A percentile compares a stretch with the other conserved stretches of the same genome.
Conservation (phyloP, 2,113 vertebrate genomes). For the Scalopus aquaticus region DNA sequence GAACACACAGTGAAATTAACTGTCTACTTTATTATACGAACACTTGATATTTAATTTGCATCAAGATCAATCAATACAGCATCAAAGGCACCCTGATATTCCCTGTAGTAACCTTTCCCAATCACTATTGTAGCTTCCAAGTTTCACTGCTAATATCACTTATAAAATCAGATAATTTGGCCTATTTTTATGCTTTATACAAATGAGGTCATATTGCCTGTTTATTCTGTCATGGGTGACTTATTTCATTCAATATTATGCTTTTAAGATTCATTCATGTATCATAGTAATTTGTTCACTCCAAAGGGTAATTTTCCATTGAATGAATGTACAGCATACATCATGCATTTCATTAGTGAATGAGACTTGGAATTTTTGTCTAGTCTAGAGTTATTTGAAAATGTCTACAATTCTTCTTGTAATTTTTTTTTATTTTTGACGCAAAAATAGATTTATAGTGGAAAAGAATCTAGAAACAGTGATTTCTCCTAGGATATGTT, state of each 20-base stretch:
- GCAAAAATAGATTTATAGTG: background rate
- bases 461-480: background rate
- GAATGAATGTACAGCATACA: background rate
- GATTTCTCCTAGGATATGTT: background rate
- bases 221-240: background rate
- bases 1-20: background rate
- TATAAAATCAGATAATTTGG: background rate
- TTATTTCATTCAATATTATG: background rate
- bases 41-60: background rate
- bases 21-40: background rate
- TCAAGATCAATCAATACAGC: background rate
- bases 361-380: background rate
- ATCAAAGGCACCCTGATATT: background rate
- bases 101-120: background rate
- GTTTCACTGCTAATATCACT: background rate
- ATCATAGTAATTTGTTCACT: background rate
- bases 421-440: background rate
- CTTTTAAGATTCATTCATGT: background rate
- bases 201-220: background rate
- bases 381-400: background rate
- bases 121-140: background rate
- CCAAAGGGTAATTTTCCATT: background rate
- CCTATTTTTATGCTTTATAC: background rate
- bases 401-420: background rate
- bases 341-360: background rate